Evolutionary conservation across 2,797 vertebrate genomes (phyloP).

Genomic region (Gephyroberyx darwinii): DNA sequence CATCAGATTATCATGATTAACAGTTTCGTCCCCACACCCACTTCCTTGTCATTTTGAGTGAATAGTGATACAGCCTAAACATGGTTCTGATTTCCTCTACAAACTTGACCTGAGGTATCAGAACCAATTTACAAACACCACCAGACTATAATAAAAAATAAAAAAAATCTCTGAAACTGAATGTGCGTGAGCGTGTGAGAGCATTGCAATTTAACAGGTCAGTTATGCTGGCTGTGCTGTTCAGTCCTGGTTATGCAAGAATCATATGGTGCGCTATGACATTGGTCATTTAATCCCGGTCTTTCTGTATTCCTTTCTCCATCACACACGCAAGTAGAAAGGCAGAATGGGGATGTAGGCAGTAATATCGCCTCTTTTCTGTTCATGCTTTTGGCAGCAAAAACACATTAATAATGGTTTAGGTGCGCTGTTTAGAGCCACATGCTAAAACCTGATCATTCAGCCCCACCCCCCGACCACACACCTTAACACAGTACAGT

Average conservation of each 20-base stretch:
- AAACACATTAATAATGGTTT: not conserved
- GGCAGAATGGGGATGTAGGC: not conserved
- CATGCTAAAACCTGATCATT: constrained; percentile 3
- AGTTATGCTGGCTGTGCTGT: constrained; percentile 2
- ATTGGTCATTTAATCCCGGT: constrained; percentile 28
- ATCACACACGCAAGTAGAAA: not conserved
- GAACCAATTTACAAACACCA: constrained; percentile 3
- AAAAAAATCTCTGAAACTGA: not conserved
- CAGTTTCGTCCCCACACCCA: not conserved
- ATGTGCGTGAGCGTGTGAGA: not conserved
- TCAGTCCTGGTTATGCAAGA: constrained; percentile 29
- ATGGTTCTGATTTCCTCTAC: not conserved
- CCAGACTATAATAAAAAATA: not conserved
- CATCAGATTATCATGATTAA: not conserved
- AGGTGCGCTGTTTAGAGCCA: not conserved
- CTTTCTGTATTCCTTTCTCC: constrained; percentile 1
- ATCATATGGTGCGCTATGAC: constrained; percentile 15
- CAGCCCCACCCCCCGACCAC: constrained; percentile 5
- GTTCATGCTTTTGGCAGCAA: too few relatives aligned
- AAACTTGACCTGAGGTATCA: not conserved
- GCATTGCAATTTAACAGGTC: constrained; percentile 2
- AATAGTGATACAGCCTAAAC: not conserved
- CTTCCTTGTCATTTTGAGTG: not conserved
- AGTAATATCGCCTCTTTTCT: not conserved
- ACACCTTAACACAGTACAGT: constrained; percentile 48